Percentiles rank a stretch among this genome's conserved stretches.
Evolutionary conservation across 2,113 vertebrate genomes (phyloP).

Genomic region (Otolemur garnettii): DNA sequence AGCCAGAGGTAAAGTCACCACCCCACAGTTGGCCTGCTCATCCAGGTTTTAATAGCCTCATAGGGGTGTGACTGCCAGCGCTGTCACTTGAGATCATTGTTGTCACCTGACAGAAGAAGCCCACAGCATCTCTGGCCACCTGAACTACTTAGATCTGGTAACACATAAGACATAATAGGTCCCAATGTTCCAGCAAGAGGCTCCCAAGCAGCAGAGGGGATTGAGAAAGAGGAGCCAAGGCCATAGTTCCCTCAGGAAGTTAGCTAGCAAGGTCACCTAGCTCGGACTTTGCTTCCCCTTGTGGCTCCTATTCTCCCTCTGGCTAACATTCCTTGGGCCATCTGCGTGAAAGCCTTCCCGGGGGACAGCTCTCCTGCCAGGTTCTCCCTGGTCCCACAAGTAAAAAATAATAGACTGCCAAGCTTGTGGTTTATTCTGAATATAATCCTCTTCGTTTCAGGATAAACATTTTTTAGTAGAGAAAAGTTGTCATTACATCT

Average conservation of each 20-base stretch:
- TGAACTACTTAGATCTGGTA: neutral
- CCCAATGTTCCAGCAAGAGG: neutral
- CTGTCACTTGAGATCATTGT: neutral
- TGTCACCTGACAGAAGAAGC: neutral
- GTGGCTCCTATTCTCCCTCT: neutral
- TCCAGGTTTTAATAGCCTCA: neutral
- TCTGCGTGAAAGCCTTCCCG: neutral
- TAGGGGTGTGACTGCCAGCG: neutral
- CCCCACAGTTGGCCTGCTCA: neutral
- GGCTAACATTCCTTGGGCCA: neutral
- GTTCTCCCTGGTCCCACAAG: neutral
- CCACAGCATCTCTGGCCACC: neutral
- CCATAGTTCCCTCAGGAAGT: neutral
- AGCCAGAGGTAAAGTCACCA: neutral
- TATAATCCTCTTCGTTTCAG: neutral
- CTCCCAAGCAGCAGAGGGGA: neutral
- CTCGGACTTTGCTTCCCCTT: neutral
- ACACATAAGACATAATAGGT: neutral
- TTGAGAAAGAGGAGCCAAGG: neutral
- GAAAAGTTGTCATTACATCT: slow-evolving; percentile 3
- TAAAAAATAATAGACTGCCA: neutral
- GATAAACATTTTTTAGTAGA: slow-evolving; percentile 39
- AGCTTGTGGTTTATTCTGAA: neutral
- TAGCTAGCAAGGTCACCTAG: neutral
- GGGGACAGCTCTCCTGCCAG: neutral